Evolutionary conservation across 2,113 vertebrate species (phyloP).

Genomic region (Alectura lathami): DNA sequence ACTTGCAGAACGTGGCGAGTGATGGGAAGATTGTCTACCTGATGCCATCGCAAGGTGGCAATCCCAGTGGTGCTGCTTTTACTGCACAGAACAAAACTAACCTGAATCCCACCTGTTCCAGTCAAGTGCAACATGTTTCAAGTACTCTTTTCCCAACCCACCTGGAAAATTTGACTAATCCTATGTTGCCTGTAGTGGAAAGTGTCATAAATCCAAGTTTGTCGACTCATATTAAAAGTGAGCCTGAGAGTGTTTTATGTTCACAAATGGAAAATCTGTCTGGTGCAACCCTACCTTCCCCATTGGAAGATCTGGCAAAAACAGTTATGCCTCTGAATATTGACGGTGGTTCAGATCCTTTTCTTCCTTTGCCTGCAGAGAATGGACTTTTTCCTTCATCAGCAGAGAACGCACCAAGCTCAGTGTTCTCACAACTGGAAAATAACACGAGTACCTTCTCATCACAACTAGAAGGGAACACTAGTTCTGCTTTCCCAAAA

Average conservation of each 20-base stretch:
- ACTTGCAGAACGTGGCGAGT: slow-evolving; percentile 37
- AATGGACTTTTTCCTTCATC: slow-evolving; percentile 75
- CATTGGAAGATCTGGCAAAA: slow-evolving; percentile 79
- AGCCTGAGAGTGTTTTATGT: slow-evolving; percentile 72
- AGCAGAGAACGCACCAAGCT: slow-evolving; percentile 70
- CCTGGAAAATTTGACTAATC: slow-evolving; percentile 80
- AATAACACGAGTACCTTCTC: slow-evolving; percentile 74
- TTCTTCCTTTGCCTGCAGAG: slow-evolving; percentile 80
- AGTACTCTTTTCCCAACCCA: slow-evolving; percentile 78
- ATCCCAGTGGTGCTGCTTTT: slow-evolving; percentile 67
- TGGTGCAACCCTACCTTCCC: slow-evolving; percentile 74
- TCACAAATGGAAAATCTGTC: slow-evolving; percentile 76
- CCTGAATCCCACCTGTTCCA: slow-evolving; percentile 68
- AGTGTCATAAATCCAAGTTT: slow-evolving; percentile 72
- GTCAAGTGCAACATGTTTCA: slow-evolving; percentile 72
- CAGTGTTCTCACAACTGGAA: slow-evolving; percentile 82
- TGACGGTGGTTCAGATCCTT: slow-evolving; percentile 78
- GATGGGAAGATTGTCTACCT: slow-evolving; percentile 75
- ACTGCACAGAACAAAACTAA: slow-evolving; percentile 76
- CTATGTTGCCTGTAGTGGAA: slow-evolving; percentile 82
- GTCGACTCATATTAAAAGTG: slow-evolving; percentile 77
- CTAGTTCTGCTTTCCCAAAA: slow-evolving; percentile 76
- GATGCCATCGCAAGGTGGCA: slow-evolving; percentile 68
- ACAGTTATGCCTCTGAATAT: slow-evolving; percentile 79
- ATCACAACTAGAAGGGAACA: slow-evolving; percentile 71